phyloP scores from a whole-genome alignment of 2,888 invertebrate genomes.

The Augochlorella aurata region DNA sequence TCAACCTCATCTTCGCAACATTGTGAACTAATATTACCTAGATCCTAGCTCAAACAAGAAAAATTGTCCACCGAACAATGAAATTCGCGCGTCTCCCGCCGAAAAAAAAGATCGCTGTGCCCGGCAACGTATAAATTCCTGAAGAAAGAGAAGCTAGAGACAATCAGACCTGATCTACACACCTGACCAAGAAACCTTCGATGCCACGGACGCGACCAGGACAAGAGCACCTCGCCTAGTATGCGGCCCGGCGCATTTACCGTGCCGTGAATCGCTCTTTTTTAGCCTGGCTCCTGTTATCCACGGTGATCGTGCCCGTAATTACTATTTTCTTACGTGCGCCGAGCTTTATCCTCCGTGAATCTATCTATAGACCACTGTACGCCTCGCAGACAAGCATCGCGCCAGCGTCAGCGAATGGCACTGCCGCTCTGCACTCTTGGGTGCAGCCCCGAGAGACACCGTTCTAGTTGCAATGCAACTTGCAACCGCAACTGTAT shows the following conservation, averaged over 20 bases:
- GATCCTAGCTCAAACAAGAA: no score
- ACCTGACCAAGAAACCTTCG: slow-evolving; percentile 1
- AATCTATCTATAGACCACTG: slow-evolving; percentile 65
- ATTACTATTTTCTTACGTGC: slow-evolving; percentile 71
- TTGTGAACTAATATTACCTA: no score
- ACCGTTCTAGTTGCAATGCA: neutral
- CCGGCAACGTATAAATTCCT: neutral
- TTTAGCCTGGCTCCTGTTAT: slow-evolving; percentile 53
- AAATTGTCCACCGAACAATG: neutral
- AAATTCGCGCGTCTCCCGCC: neutral
- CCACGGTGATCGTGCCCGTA: slow-evolving; percentile 62
- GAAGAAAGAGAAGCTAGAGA: neutral
- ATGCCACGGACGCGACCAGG: slow-evolving; percentile 1
- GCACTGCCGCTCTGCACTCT: slow-evolving; percentile 37
- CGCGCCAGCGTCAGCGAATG: slow-evolving; percentile 50
- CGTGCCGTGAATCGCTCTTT: slow-evolving; percentile 44
- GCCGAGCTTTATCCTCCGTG: slow-evolving; percentile 63
- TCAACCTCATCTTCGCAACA: no score
- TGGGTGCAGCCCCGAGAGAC: slow-evolving; percentile 9
- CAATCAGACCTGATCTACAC: neutral
- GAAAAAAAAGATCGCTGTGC: neutral
- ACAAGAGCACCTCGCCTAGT: slow-evolving; percentile 44
- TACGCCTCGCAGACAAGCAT: slow-evolving; percentile 50
- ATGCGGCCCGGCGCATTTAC: slow-evolving; percentile 53
- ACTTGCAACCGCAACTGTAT: slow-evolving; percentile 37